Evolutionary conservation across 2,113 vertebrate species (phyloP), one percentile per base, ranked within the genome.

Genomic region (Antigone vipio): DNA sequence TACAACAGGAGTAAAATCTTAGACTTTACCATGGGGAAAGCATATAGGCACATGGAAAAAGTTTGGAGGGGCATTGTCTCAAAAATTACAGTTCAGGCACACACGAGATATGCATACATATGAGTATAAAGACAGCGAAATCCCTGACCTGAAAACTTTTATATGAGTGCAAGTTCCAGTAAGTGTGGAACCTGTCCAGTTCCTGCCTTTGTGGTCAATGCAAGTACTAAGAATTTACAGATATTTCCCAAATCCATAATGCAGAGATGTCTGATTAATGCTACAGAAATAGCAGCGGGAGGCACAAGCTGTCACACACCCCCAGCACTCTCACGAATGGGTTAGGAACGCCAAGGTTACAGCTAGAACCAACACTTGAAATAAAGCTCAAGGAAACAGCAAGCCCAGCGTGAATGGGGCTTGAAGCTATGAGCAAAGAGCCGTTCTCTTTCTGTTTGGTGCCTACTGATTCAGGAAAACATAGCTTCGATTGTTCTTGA

Each of bases 61-160:
- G 14, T 60, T 44, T 29, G 47, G 23, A 82, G n/a, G 27, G 11
- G 1, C 2, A 13, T 20, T 77, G 29, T 42, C 17, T 88, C 32
- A 53, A 69, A 49, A 73, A 82, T 30, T 72, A 56, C 12, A 26
- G 10, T 30, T 29, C 14, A 50, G 19, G 12, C 19, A 35, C 8
- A 58, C 0, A 0, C 0, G 1, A 68, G 49, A 4, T 60, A 15
- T 32, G 15, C 1, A 0, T 34, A 30, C 5, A 2, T 27, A 27
- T 20, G 5, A 16, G 8, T 56, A 27, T 18, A 87, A 67, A 86
- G 21, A 56, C 40, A 81, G 7, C 32, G 52, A 83, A 76, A 83
- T 69, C 4, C 1, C 11, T 73, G 30, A 68, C 22, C 14, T 64
- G 58, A 60, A 79, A 83, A 64, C 9, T 34, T 45, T 74, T 72